Conservation (phyloP, 2,888 invertebrate species). For the Drosophila anomelani region DNA sequence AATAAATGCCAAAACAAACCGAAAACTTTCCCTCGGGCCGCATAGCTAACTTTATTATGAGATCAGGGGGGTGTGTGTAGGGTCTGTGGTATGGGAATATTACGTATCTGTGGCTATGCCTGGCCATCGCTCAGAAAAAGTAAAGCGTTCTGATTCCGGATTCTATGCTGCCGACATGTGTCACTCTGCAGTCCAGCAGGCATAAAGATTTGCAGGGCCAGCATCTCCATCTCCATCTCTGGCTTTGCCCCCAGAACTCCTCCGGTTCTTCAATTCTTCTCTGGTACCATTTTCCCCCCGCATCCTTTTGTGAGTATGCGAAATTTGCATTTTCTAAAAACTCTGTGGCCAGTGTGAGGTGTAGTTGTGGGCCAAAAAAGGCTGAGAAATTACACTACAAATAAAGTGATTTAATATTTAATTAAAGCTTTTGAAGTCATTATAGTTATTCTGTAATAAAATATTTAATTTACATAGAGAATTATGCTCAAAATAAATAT, state of each 20-base stretch:
- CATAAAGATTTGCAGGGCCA: slow-evolving; percentile 79
- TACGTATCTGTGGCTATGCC: slow-evolving; percentile 63
- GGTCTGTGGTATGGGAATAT: slow-evolving; percentile 7
- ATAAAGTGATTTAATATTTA: not conserved
- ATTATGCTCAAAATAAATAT: too few species aligned
- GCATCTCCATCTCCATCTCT: slow-evolving; percentile 12
- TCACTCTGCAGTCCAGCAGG: slow-evolving; percentile 81
- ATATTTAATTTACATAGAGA: too few species aligned
- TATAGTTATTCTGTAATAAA: too few species aligned
- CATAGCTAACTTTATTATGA: slow-evolving; percentile 74
- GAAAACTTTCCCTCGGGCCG: slow-evolving; percentile 56
- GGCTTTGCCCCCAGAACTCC: slow-evolving; percentile 2
- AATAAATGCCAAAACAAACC: slow-evolving; percentile 78
- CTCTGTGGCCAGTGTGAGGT: slow-evolving; percentile 58
- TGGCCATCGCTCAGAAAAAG: slow-evolving; percentile 67
- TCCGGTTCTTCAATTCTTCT: slow-evolving; percentile 4
- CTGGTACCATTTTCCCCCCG: not conserved
- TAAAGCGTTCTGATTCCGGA: slow-evolving; percentile 76
- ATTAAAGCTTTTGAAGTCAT: too few species aligned
- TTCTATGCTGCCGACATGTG: slow-evolving; percentile 83
- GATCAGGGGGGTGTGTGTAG: slow-evolving; percentile 11
- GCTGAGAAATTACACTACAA: slow-evolving; percentile 11
- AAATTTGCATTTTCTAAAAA: slow-evolving; percentile 83
- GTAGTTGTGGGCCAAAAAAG: slow-evolving; percentile 8
- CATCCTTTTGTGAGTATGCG: slow-evolving; percentile 35